Percentiles rank a stretch among this genome's conserved stretches.
These are phyloP conservation scores for Clepsis dumicolana DNA, from an alignment of 2,888 invertebrate genomes.

Conservation along the genomic window DNA sequence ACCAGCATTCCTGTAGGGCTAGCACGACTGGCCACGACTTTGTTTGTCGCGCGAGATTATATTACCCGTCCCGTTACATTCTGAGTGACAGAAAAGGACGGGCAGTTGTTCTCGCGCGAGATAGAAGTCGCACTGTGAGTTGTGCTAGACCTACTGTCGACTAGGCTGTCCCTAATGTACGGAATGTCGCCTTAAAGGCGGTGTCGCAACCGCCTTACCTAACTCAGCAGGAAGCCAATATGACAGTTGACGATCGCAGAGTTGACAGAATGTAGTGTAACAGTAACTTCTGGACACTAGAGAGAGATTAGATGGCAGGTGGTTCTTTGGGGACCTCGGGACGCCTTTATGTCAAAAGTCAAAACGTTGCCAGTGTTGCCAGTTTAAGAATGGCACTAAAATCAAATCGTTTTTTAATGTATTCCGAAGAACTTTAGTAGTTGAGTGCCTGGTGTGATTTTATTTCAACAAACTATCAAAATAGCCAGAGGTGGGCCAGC, in stretches of 20 bases:
- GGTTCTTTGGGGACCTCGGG: too few relatives aligned
- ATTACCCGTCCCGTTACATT: too few relatives aligned
- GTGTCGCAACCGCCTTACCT: conserved; percentile 39
- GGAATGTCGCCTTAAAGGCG: conserved; percentile 38
- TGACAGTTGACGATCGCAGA: conserved; percentile 9
- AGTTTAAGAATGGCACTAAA: too few relatives aligned
- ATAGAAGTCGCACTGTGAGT: too few relatives aligned
- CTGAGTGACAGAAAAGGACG: too few relatives aligned
- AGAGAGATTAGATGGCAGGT: neutral
- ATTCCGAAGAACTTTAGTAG: too few relatives aligned
- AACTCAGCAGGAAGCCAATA: conserved; percentile 31
- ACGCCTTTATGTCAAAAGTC: neutral
- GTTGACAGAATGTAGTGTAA: conserved; percentile 5
- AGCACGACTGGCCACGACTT: too few relatives aligned
- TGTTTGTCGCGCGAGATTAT: too few relatives aligned
- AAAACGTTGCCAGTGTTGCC: neutral
- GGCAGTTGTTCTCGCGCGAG: too few relatives aligned
- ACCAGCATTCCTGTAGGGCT: conserved; percentile 41
- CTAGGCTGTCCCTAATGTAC: conserved; percentile 40
- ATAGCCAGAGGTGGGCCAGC: neutral
- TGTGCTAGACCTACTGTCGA: too few relatives aligned
- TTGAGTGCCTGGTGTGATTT: neutral
- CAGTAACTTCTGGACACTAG: neutral
- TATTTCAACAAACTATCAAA: neutral
- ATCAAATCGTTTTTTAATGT: too few relatives aligned